phyloP scores from a whole-genome alignment of 2,113 vertebrate genomes.

The Callospermophilus lateralis region DNA sequence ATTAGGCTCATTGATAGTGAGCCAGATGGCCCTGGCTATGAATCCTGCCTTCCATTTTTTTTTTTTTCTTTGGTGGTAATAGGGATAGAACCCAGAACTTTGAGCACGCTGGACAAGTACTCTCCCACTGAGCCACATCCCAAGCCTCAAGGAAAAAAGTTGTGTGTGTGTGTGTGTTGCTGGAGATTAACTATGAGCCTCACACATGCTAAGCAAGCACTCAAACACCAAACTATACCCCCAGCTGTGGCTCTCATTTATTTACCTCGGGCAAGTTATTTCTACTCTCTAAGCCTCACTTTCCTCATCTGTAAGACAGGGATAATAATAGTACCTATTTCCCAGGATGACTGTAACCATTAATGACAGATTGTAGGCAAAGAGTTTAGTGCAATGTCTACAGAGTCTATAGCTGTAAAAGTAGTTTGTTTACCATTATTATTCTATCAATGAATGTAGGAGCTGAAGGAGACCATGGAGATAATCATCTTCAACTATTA shows the following conservation, averaged over 20 bases:
- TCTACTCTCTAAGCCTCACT: neutral
- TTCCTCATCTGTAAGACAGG: neutral
- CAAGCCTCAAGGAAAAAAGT: neutral
- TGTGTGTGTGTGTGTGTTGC: neutral
- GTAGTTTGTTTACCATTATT: neutral
- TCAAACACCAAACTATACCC: neutral
- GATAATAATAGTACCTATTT: neutral
- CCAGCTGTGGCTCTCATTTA: neutral
- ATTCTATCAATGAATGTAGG: neutral
- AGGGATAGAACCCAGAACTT: neutral
- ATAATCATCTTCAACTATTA: neutral
- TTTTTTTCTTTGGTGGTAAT: neutral
- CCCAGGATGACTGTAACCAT: neutral
- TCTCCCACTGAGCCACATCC: neutral
- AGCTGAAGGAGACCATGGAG: neutral
- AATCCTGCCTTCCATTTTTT: neutral
- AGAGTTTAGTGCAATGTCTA: neutral
- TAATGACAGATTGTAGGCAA: neutral
- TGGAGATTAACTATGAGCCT: neutral
- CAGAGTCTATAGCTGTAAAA: neutral
- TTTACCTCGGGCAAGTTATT: neutral
- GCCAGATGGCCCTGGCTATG: neutral
- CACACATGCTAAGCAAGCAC: neutral
- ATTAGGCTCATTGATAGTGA: neutral
- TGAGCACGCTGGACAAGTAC: neutral